Evolutionary conservation across 2,888 invertebrate genomes (phyloP).

Genomic region (Apocheima hispidaria): DNA sequence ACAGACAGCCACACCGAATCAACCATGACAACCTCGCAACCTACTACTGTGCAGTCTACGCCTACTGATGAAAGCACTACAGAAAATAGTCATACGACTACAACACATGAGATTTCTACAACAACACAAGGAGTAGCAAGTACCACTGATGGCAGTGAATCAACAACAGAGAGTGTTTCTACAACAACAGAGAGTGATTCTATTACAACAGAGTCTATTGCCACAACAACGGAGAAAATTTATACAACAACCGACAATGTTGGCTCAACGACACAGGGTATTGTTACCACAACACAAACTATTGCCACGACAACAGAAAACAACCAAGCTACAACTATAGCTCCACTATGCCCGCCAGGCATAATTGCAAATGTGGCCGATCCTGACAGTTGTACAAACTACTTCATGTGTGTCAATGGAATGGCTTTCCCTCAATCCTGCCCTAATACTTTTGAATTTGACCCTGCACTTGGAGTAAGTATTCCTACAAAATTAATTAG

Average conservation of each 20-base stretch:
- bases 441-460: conserved; percentile 49
- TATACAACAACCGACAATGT: neutral
- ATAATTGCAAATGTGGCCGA: conserved; percentile 38
- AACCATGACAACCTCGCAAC: conserved; percentile 14
- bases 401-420: conserved; percentile 46
- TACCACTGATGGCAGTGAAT: neutral
- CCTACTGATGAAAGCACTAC: neutral
- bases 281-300: neutral
- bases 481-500: too few relatives aligned
- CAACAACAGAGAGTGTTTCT: conserved; percentile 7
- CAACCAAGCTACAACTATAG: conserved; percentile 17
- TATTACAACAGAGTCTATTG: neutral
- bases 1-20: conserved; percentile 16
- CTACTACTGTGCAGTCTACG: neutral
- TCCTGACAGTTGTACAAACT: conserved; percentile 37
- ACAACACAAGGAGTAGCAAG: neutral
- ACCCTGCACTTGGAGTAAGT: conserved; percentile 45
- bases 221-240: neutral
- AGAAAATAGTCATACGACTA: neutral
- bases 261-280: neutral
- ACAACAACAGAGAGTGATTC: neutral
- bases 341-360: conserved; percentile 33
- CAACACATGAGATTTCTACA: neutral
- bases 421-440: conserved; percentile 43
- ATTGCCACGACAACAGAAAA: conserved; percentile 11